Base-by-base conservation (phyloP, 2,888 invertebrate genomes). In the Hydrotaea diabolus region DNA sequence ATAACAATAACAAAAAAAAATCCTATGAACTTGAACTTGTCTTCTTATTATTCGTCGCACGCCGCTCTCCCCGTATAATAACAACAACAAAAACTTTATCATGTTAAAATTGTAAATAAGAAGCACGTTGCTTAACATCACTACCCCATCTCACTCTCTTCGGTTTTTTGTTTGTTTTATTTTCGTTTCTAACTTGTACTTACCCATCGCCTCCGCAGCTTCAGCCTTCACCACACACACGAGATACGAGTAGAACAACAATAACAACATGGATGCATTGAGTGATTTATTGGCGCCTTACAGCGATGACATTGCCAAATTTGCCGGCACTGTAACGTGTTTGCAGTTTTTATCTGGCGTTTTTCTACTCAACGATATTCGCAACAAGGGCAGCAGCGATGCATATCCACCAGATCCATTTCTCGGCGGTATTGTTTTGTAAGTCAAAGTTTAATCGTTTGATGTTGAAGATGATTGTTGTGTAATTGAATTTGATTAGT, bases 271-370 rank as follows among this genome's bases (percentile, higher is more conserved):
- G 92, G 89, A 90, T 74, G 86, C 87, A 66, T 85, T 91, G 9
- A 88, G 91, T 73, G 89, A 91, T 85, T 82, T 91, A 55, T 88
- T 92, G 83, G 89, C 80, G 74, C 91, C 92, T 13, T 86, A 92
- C 57, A 91, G 90, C 77, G 89, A 90, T 21, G 79, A 86, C 7
- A 91, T 92, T 79, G 96, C 94, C 55, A 93, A 93, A 78, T 92
- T 94, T 74, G 97, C 97, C 49, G 95, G 95, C 85, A 92, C 96
- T 80, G 94, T 96, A 31, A 97, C 98, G 31, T 95, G 96, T 87
- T 94, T 94, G 0, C 97, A 97, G 91, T 97, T 97, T 93, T 95
- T 97, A 89, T 95, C 97, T 39, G 97, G 97, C 89, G 93, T 94
- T 90, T 94, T 96, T 89, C 93, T 97, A 83, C 95, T 96, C 90